Evolutionary conservation across 1,140 invertebrate genomes (phyloP), one percentile per base, ranked within the genome.

Genomic region (Mycetomoellerius zeteki): DNA sequence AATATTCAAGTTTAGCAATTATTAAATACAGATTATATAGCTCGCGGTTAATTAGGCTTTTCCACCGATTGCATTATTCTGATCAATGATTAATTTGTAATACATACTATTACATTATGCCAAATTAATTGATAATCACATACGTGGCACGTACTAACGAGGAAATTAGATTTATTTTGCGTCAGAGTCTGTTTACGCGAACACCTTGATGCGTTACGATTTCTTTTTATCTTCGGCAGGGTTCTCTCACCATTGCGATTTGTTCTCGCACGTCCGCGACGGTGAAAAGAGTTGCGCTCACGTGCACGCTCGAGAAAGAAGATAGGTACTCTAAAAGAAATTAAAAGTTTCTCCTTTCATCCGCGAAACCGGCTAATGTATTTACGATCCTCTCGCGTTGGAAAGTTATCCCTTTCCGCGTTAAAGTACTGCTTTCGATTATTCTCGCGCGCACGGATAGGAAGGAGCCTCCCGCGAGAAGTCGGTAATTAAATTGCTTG

Each of bases 401-500:
- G 27, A 82, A 82, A 86, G 77, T 86, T 86, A 86, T 86, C 77
- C 85, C 50, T 86, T 86, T 72, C 16, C 67, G 43, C 67, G 67
- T 86, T 86, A 86, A 86, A 73, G 43, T 82, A 81, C 58, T 82
- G 78, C 85, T 72, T 86, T 82, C 85, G 85, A 86, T 86, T 86
- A 82, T 86, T 69, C 64, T 69, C 69, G 37, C 69, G 69, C 65
- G 16, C 47, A n/a, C 30, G 60, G 78, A 77, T 43, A 50, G 71
- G 67, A 67, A 21, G 56, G 62, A 24, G 54, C 47, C 80, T 82
- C 19, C 67, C 80, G 69, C 78, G 85, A 86, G 77, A 86, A 86
- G 78, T 82, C 85, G 77, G 65, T 86, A 86, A 86, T 86, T 86
- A 86, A 86, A 86, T 86, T 86, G 85, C 85, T 86, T 86, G 85